Conservation (phyloP, 1,140 invertebrate species). For the Caerostris darwini region DNA sequence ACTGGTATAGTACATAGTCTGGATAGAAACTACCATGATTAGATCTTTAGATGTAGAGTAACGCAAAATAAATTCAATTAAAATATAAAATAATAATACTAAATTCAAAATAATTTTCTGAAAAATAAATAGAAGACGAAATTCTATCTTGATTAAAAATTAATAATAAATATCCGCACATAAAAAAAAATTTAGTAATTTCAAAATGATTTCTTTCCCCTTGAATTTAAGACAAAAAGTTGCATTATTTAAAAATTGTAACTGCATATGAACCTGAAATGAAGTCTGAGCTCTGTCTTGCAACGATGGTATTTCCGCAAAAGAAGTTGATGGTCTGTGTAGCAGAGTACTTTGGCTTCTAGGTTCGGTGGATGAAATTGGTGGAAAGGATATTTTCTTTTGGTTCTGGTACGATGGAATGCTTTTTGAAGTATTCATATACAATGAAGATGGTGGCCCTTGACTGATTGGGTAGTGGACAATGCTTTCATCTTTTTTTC, state of each 20-base stretch:
- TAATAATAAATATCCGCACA: background rate
- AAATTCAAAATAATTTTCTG: no score
- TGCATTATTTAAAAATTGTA: background rate
- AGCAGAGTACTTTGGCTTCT: background rate
- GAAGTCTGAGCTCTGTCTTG: slow-evolving; percentile 52
- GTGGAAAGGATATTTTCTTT: slow-evolving; percentile 34
- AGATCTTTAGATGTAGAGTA: no score
- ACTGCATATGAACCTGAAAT: slow-evolving; percentile 48
- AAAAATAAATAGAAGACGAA: background rate
- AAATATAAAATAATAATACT: no score
- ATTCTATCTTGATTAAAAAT: background rate
- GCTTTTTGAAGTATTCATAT: slow-evolving; percentile 28
- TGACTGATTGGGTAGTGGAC: no score
- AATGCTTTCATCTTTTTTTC: slow-evolving; percentile 34
- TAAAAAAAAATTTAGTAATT: background rate
- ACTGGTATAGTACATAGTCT: background rate
- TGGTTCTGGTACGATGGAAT: slow-evolving; percentile 27
- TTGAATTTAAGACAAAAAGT: background rate
- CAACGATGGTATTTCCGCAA: background rate
- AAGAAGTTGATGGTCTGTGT: background rate
- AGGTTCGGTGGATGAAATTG: background rate
- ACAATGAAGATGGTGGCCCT: background rate
- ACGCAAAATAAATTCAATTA: no score
- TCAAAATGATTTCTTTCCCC: background rate
- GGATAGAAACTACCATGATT: slow-evolving; percentile 3